These are phyloP conservation scores for Cryptotermes secundus DNA, from an alignment of 1,140 invertebrate species.

Conservation along the genomic window DNA sequence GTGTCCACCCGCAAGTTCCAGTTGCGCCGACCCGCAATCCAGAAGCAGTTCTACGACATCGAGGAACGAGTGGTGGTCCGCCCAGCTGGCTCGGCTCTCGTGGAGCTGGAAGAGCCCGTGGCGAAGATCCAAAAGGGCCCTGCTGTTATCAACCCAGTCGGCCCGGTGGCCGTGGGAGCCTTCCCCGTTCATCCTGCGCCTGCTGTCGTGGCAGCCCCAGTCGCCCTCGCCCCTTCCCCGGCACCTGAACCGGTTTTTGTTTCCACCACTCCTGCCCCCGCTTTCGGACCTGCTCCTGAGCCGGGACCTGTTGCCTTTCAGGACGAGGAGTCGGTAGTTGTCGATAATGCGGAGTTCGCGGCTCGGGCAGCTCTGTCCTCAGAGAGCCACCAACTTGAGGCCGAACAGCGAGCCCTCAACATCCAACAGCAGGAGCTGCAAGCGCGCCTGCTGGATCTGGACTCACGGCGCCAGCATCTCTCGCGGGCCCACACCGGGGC, in stretches of 20 bases:
- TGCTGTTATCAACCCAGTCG: conserved; percentile 37
- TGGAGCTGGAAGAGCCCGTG: conserved; percentile 60
- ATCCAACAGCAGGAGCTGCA: background rate
- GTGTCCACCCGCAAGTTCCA: conserved; percentile 52
- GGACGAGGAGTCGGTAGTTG: conserved; percentile 45
- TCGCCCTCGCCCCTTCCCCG: conserved; percentile 13
- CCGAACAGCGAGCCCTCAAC: conserved; percentile 14
- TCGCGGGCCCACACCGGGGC: conserved; percentile 16
- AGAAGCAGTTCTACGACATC: conserved; percentile 66
- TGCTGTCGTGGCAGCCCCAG: conserved; percentile 18
- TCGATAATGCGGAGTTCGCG: conserved; percentile 47
- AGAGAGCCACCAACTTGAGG: background rate
- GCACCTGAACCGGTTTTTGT: conserved; percentile 26
- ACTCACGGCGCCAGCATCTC: background rate
- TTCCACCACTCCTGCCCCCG: conserved; percentile 28
- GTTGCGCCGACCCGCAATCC: conserved; percentile 62
- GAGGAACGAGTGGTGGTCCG: conserved; percentile 62
- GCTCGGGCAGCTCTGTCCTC: conserved; percentile 15
- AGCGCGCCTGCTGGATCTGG: background rate
- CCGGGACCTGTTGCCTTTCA: conserved; percentile 26
- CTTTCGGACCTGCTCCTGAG: conserved; percentile 26
- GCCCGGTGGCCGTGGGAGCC: conserved; percentile 35
- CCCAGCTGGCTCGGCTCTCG: conserved; percentile 61
- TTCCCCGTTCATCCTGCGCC: conserved; percentile 46
- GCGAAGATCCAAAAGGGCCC: conserved; percentile 59